Evolutionary conservation across 2,888 invertebrate species (phyloP).

Genomic region (Atherix ibis): DNA sequence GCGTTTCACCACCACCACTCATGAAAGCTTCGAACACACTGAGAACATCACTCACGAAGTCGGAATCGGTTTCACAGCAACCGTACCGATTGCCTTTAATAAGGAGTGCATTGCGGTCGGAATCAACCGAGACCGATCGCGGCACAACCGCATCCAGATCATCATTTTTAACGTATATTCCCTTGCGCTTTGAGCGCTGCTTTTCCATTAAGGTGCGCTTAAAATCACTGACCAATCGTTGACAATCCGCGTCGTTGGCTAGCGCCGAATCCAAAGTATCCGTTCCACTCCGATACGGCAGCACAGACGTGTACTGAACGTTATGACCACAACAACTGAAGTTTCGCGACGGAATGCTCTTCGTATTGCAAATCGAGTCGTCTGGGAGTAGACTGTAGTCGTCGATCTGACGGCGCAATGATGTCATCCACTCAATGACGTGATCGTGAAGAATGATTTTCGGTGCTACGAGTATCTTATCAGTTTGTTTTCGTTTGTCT

Average conservation of each 20-base stretch:
- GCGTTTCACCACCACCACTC: too few species aligned
- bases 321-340: conserved; percentile 11
- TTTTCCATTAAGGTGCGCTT: conserved; percentile 23
- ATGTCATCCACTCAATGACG: conserved; percentile 28
- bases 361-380: conserved; percentile 21
- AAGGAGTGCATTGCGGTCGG: conserved; percentile 1
- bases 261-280: conserved; percentile 7
- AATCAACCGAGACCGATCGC: not conserved
- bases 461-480: not conserved
- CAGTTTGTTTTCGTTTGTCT: not conserved
- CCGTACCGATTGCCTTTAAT: conserved; percentile 17
- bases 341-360: conserved; percentile 24
- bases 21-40: conserved; percentile 17
- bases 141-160: conserved; percentile 7
- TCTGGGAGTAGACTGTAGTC: conserved; percentile 20
- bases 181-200: conserved; percentile 15
- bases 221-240: conserved; percentile 22
- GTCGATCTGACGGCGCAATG: conserved; percentile 24
- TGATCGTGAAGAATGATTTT: conserved; percentile 15
- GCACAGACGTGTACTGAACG: not conserved
- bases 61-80: conserved; percentile 22
- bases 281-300: conserved; percentile 3
- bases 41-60: conserved; percentile 24
- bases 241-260: conserved; percentile 2
- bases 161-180: conserved; percentile 18